Conservation (phyloP, 2,888 invertebrate genomes). For the Proisotoma minuta region DNA sequence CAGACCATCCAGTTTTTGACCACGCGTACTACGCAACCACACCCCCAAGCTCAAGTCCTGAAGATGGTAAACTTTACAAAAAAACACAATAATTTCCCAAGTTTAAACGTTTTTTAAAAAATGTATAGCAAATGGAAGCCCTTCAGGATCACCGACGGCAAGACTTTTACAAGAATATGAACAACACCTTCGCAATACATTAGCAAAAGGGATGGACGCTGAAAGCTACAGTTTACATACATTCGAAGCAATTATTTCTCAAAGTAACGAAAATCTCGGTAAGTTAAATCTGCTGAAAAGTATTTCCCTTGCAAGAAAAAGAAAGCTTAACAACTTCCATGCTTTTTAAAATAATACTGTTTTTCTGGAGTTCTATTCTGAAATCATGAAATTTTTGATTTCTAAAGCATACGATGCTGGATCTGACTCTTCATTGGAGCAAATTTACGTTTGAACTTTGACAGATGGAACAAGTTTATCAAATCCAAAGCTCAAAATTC, state of each 20-base stretch:
- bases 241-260: slow-evolving; percentile 83
- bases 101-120: neutral
- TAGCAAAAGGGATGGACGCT: slow-evolving; percentile 92
- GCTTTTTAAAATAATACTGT: neutral
- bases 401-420: slow-evolving; percentile 15
- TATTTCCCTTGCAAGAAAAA: neutral
- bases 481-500: neutral
- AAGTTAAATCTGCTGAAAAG: slow-evolving; percentile 23
- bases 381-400: too few species aligned
- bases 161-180: slow-evolving; percentile 83
- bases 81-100: neutral
- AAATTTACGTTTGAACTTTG: slow-evolving; percentile 15
- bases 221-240: slow-evolving; percentile 91
- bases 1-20: slow-evolving; percentile 75
- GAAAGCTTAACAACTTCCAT: neutral
- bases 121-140: slow-evolving; percentile 49
- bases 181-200: slow-evolving; percentile 78
- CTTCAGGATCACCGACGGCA: slow-evolving; percentile 75
- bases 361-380: too few species aligned
- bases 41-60: slow-evolving; percentile 70
- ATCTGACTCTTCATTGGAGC: slow-evolving; percentile 17
- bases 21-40: slow-evolving; percentile 93
- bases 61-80: slow-evolving; percentile 26
- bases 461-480: slow-evolving; percentile 1
- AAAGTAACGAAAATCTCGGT: slow-evolving; percentile 90